Conservation (phyloP, 2,797 vertebrate genomes). For the Naso thynnoides region DNA sequence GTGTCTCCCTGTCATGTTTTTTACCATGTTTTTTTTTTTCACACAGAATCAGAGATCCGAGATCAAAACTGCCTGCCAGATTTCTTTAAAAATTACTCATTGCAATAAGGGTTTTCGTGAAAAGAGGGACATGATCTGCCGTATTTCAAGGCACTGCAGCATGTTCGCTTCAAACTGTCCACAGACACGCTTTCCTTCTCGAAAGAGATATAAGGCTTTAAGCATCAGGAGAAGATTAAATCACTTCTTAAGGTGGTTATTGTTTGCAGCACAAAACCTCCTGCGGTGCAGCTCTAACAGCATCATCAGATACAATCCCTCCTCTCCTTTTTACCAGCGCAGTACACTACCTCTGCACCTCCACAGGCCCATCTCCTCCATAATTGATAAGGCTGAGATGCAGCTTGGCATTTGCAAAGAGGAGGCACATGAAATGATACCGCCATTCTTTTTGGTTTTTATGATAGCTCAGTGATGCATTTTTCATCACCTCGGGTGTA, state of each 20-base stretch:
- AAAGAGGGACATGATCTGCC: rapidly evolving
- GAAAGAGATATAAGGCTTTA: constrained; percentile 31
- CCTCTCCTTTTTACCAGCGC: constrained; percentile 57
- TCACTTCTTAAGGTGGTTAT: constrained; percentile 46
- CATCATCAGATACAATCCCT: constrained; percentile 63
- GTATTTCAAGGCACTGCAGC: neutral
- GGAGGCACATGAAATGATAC: constrained; percentile 66
- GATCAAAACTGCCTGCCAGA: neutral
- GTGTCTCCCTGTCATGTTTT: neutral
- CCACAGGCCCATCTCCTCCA: constrained; percentile 71
- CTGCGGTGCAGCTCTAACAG: constrained; percentile 51
- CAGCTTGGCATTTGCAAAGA: constrained; percentile 77
- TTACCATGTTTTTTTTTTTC: neutral
- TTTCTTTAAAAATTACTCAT: neutral
- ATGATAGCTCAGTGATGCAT: constrained; percentile 59
- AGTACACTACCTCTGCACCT: constrained; percentile 51
- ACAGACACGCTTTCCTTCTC: constrained; percentile 11
- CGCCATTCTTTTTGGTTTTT: constrained; percentile 74
- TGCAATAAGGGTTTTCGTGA: neutral
- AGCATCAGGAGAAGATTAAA: constrained; percentile 49
- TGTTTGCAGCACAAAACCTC: constrained; percentile 56
- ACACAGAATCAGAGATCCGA: neutral
- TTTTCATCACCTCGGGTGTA: constrained; percentile 64
- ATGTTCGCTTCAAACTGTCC: constrained; percentile 14
- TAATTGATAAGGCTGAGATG: constrained; percentile 79